Base-by-base conservation (phyloP, 2,888 invertebrate genomes). In the Agrenia bidenticulata region DNA sequence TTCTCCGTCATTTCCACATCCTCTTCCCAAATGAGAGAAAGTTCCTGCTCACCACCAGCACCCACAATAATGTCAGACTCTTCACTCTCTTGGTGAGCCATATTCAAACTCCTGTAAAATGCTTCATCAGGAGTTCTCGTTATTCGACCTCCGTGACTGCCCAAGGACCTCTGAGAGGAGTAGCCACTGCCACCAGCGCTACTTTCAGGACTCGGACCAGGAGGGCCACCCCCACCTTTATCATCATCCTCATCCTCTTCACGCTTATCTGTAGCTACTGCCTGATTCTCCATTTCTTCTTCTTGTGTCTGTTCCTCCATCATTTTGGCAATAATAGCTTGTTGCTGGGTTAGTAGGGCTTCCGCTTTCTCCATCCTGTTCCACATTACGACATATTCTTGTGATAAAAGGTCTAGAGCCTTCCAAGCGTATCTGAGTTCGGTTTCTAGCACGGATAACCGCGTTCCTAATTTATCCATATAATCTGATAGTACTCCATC, bases 301-400 rank as follows among this genome's bases (percentile, higher is more conserved):
- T 65, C 65, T 23, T 74, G 67, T 17, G 64, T 72, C 23, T 69
- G 70, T 26, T 73, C 74, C 78, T 89, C 89, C 78, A 94, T 86
- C 77, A 94, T 83, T 78, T 93, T 93, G 59, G 89, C 87, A 77
- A 94, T 92, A 50, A 94, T 92, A 76, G 90, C 89, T 80, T 94
- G 94, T 80, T 94, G 94, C 78, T 94, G 93, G 79, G 89, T 87
- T 2, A 94, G 85, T 67, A 94, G 84, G 23, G 89, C 86, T 79
- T 94, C 94, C 27, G 94, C 82, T 80, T 93, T 90, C 78, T 94
- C 94, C 67, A 94, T 82, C 51, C 93, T 84, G 78, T 91, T 90
- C 93, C 94, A 94, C 89, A 94, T 94, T 79, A 92, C 90, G 60
- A 93, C 90, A 78, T 94, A 94, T 79, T 94, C 94, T 78, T 91